Conservation (phyloP, 2,113 vertebrate genomes). For the Datnioides undecimradiatus region DNA sequence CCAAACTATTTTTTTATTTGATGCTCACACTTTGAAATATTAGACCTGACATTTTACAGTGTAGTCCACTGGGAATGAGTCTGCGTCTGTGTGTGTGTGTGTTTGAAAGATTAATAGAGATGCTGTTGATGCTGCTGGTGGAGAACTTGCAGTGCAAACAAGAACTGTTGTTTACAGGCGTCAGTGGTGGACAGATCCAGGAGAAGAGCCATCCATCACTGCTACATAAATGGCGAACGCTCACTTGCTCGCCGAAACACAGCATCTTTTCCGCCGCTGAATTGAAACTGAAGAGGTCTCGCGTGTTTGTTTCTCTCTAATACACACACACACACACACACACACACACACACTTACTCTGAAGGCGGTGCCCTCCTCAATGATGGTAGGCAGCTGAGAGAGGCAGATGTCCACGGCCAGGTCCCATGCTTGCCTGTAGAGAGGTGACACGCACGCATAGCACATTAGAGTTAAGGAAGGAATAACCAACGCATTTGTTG, state of each 20-base stretch:
- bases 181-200: slow-evolving; percentile 34
- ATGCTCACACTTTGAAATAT: slow-evolving; percentile 68
- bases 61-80: slow-evolving; percentile 38
- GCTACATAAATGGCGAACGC: slow-evolving; percentile 2
- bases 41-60: slow-evolving; percentile 66
- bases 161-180: slow-evolving; percentile 41
- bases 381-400: slow-evolving; percentile 98
- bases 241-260: slow-evolving; percentile 3
- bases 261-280: not conserved
- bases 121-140: slow-evolving; percentile 30
- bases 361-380: slow-evolving; percentile 97
- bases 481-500: not conserved
- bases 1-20: slow-evolving; percentile 46
- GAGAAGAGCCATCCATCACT: slow-evolving; percentile 59
- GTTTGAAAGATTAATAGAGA: slow-evolving; percentile 55
- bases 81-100: slow-evolving; percentile 16
- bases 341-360: slow-evolving; percentile 86
- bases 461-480: not conserved
- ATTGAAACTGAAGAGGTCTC: not conserved
- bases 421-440: slow-evolving; percentile 96
- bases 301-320: not conserved
- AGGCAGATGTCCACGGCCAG: slow-evolving; percentile 98
- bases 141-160: slow-evolving; percentile 48
- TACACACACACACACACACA: not conserved
- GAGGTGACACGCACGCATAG: slow-evolving; percentile 18